These are phyloP conservation scores for Enhydra lutris DNA, from an alignment of 2,113 vertebrate species.

Conservation along the genomic window DNA sequence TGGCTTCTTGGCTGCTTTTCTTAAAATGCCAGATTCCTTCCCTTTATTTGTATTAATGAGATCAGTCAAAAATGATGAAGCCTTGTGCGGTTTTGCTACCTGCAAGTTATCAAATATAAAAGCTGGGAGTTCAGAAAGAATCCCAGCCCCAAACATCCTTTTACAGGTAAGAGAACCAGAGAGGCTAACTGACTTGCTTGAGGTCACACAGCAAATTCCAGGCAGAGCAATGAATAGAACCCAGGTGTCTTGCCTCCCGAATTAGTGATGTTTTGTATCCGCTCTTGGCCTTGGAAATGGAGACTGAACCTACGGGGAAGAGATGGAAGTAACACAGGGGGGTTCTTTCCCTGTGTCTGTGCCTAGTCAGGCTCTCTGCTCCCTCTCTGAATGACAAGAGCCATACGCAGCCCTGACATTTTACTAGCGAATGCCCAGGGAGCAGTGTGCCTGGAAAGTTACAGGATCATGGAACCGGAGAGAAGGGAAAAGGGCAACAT, in stretches of 20 bases:
- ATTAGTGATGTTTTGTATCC: too few relatives aligned
- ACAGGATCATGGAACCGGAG: rapidly evolving
- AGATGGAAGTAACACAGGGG: too few relatives aligned
- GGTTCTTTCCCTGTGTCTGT: rapidly evolving
- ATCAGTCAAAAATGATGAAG: constrained; percentile 64
- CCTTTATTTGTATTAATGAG: constrained; percentile 76
- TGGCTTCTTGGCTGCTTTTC: constrained; percentile 61
- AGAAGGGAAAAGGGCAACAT: neutral
- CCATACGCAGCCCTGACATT: neutral
- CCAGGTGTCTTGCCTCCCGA: neutral
- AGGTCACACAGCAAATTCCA: neutral
- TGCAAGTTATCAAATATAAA: neutral
- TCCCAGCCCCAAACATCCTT: neutral
- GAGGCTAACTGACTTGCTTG: neutral
- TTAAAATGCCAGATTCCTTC: constrained; percentile 65
- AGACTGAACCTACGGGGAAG: too few relatives aligned
- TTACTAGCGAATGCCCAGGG: neutral
- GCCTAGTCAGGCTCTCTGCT: neutral
- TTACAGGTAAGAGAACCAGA: neutral
- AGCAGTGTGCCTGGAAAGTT: neutral
- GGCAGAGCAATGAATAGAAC: neutral
- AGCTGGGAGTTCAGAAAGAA: neutral
- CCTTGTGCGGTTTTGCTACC: constrained; percentile 28
- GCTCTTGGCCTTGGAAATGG: neutral
- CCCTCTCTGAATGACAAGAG: rapidly evolving